Conservation (phyloP, 2,888 invertebrate species). For the Lasioglossum marginatum region DNA sequence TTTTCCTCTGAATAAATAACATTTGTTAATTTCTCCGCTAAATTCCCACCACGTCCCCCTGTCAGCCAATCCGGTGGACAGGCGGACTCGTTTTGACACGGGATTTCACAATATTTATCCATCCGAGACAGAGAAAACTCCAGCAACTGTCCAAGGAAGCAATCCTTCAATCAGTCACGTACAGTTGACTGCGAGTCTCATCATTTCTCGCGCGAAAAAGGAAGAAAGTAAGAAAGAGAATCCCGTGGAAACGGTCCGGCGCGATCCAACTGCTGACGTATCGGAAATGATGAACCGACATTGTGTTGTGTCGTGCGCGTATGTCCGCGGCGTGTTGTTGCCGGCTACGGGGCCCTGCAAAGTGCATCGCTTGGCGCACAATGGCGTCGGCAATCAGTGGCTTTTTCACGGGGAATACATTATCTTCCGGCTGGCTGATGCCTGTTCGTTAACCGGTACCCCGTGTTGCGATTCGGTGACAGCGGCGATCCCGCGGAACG, state of each 20-base stretch:
- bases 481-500: constrained; percentile 67
- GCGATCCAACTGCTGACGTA: constrained; percentile 32
- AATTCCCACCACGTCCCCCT: background rate
- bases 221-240: background rate
- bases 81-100: background rate
- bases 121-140: background rate
- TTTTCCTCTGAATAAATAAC: background rate
- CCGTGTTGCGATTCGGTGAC: constrained; percentile 68
- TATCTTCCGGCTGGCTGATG: constrained; percentile 45
- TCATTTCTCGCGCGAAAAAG: background rate
- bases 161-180: constrained; percentile 4
- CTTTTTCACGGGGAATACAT: constrained; percentile 55
- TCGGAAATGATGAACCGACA: constrained; percentile 53
- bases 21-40: background rate
- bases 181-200: background rate
- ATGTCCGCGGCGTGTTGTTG: background rate
- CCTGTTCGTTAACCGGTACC: constrained; percentile 46
- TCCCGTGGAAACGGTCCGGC: background rate
- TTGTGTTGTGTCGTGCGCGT: constrained; percentile 23
- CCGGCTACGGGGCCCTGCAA: constrained; percentile 20
- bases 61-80: background rate
- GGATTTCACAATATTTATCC: constrained; percentile 12
- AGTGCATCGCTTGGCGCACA: constrained; percentile 39
- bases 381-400: constrained; percentile 49
- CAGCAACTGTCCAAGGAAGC: background rate